Conservation (phyloP, 2,888 invertebrate species). For the Mythimna lalbum region DNA sequence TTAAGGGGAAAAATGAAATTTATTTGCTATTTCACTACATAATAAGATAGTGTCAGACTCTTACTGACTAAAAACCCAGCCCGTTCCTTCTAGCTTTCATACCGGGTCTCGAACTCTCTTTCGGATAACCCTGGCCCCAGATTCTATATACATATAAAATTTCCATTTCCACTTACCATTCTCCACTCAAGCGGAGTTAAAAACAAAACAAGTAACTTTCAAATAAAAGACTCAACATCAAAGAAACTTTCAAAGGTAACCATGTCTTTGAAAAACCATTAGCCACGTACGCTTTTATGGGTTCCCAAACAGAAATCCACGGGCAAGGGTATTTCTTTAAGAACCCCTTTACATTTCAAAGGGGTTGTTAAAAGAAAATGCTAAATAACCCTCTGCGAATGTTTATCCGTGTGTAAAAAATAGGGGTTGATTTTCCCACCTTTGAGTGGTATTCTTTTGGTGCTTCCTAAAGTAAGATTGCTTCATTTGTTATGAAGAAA, state of each 20-base stretch:
- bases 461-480: neutral
- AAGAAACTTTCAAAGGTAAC: constrained; percentile 40
- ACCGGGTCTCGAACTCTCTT: too few relatives aligned
- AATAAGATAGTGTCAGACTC: too few relatives aligned
- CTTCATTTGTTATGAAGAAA: constrained; percentile 10
- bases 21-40: too few relatives aligned
- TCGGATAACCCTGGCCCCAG: too few relatives aligned
- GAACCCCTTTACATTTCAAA: constrained; percentile 54
- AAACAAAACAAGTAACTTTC: constrained; percentile 19
- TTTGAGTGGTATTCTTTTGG: constrained; percentile 6
- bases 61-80: too few relatives aligned
- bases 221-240: constrained; percentile 31
- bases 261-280: constrained; percentile 53
- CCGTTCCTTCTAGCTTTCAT: too few relatives aligned
- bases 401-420: constrained; percentile 45
- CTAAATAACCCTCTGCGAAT: constrained; percentile 43
- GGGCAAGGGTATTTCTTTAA: constrained; percentile 55
- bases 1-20: too few relatives aligned
- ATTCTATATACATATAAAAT: neutral
- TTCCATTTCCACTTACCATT: neutral
- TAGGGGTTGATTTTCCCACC: constrained; percentile 27
- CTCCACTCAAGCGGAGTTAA: neutral
- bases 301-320: constrained; percentile 37
- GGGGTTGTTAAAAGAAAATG: constrained; percentile 51
- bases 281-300: constrained; percentile 44